Evolutionary conservation across 2,797 vertebrate genomes (phyloP).

Genomic region (Brachyalestes nurse): DNA sequence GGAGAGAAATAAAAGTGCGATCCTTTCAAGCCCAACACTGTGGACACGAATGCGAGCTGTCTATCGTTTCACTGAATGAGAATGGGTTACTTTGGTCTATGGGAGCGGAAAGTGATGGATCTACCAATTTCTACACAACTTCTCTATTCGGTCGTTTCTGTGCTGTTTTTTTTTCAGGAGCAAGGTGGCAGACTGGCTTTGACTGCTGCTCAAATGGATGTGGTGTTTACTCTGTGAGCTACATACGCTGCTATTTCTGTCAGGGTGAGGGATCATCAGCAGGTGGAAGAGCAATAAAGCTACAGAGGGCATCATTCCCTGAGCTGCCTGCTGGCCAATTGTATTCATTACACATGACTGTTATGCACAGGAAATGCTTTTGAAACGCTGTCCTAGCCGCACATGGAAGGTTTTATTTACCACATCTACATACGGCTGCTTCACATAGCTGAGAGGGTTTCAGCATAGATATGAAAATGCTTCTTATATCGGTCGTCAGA

Average conservation of each 20-base stretch:
- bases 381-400: conserved; percentile 30
- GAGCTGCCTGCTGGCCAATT: conserved; percentile 46
- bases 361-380: conserved; percentile 46
- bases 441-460: conserved; percentile 7
- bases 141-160: conserved; percentile 35
- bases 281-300: conserved; percentile 49
- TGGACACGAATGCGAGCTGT: conserved; percentile 25
- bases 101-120: conserved; percentile 40
- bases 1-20: conserved; percentile 8
- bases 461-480: conserved; percentile 17
- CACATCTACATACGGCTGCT: conserved; percentile 17
- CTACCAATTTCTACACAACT: conserved; percentile 41
- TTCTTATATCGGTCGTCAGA: conserved; percentile 4
- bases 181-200: conserved; percentile 28
- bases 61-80: conserved; percentile 23
- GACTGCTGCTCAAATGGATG: conserved; percentile 55
- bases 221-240: conserved; percentile 55
- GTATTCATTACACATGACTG: conserved; percentile 52
- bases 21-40: conserved; percentile 11
- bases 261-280: conserved; percentile 52
- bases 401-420: conserved; percentile 30
- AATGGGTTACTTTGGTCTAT: conserved; percentile 25
- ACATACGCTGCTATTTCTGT: conserved; percentile 57
- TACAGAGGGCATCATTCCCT: conserved; percentile 48
- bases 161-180: conserved; percentile 1